Conservation (phyloP, 2,113 vertebrate species). For the Caracal caracal region DNA sequence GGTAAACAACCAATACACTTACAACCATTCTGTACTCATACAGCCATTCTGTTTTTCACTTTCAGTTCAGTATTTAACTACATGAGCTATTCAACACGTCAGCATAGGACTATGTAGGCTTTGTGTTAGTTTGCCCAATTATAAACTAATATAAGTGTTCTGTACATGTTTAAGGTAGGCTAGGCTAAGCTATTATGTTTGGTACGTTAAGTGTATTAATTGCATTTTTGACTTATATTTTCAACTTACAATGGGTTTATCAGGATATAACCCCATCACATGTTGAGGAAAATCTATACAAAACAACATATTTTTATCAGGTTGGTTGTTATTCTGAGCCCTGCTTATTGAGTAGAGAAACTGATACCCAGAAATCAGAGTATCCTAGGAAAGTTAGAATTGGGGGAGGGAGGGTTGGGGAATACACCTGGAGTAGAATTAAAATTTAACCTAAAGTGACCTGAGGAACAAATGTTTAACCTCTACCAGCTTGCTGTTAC, state of each 20-base stretch:
- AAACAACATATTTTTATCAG: slow-evolving; percentile 3
- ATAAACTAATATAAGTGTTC: not conserved
- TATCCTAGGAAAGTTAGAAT: not conserved
- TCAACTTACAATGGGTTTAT: not conserved
- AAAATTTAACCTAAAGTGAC: slow-evolving; percentile 23
- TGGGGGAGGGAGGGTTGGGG: not conserved
- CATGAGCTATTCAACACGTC: not conserved
- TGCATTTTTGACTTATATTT: not conserved
- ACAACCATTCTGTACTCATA: not conserved
- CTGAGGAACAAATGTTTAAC: not conserved
- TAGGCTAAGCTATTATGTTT: not conserved
- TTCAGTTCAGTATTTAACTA: not conserved
- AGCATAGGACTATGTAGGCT: not conserved
- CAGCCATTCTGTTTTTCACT: not conserved
- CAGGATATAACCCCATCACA: not conserved
- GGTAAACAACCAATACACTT: not conserved
- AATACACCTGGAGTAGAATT: not conserved
- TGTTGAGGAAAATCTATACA: not conserved
- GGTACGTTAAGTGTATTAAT: not conserved
- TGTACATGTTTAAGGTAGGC: not conserved
- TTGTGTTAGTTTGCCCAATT: not conserved
- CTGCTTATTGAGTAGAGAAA: not conserved
- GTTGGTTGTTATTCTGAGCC: not conserved
- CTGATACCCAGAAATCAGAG: not conserved
- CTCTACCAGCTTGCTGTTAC: not conserved